These are phyloP conservation scores for Thymelicus acteon DNA, from an alignment of 2,888 invertebrate genomes.

Conservation along the genomic window DNA sequence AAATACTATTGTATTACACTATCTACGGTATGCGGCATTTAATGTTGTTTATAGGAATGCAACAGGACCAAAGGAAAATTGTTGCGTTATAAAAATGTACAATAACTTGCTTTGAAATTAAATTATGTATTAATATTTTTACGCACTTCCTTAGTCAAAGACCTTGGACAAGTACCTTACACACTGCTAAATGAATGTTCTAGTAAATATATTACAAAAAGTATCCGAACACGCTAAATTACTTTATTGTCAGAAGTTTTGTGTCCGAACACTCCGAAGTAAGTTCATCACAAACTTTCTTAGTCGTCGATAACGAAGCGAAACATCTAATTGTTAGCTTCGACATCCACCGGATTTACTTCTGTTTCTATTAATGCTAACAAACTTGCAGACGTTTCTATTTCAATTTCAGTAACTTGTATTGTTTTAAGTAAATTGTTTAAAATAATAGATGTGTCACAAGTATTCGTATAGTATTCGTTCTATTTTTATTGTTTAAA, in stretches of 20 bases:
- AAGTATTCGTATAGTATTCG: no score
- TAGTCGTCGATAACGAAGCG: slow-evolving; percentile 60
- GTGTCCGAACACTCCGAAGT: slow-evolving; percentile 8
- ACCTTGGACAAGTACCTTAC: neutral
- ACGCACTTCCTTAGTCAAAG: slow-evolving; percentile 10
- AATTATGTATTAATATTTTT: neutral
- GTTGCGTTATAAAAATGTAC: neutral
- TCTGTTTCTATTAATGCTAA: slow-evolving; percentile 60
- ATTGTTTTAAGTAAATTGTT: no score
- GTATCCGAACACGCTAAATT: neutral
- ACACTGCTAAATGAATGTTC: neutral
- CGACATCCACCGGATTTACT: slow-evolving; percentile 48
- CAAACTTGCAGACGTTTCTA: slow-evolving; percentile 15
- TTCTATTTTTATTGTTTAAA: no score
- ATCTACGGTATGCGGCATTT: slow-evolving; percentile 1
- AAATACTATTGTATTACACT: neutral
- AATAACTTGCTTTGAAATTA: slow-evolving; percentile 11
- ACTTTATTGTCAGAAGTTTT: slow-evolving; percentile 17
- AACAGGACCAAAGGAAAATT: neutral
- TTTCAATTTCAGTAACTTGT: neutral
- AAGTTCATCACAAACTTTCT: slow-evolving; percentile 12
- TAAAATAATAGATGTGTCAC: no score
- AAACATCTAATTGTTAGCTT: slow-evolving; percentile 63
- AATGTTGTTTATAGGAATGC: slow-evolving; percentile 2
- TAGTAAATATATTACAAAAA: neutral